Base-by-base conservation (phyloP, 1,140 invertebrate species). In the Drosophila ercepeae region DNA sequence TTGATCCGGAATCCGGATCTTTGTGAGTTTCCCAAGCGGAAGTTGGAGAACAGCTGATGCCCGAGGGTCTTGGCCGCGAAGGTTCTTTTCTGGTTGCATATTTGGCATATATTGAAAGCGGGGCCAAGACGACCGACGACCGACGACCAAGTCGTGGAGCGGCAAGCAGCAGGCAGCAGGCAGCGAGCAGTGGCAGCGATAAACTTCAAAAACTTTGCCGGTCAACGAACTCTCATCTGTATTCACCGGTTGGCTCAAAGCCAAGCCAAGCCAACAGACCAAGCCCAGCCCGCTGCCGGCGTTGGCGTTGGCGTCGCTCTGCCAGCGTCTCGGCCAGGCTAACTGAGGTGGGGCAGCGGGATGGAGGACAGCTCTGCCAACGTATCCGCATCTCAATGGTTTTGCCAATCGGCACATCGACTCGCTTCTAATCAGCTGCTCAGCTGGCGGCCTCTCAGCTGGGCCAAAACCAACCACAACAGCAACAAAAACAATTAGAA, bases 21-120 rank as follows among this genome's bases (percentile, higher is more conserved):
- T n/a, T n/a, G n/a, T n/a, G n/a, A 21, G 21, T 21, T 21, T 21
- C n/a, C 13, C 36, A 13, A 5, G 13, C 36, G n/a, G 13, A 16
- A 39, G 14, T 13, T 25, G n/a, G 18, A 45, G 11, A 36, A 61
- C 29, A 32, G 29, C 29, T 32, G 29, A 32, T 32, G 11, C 29
- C 9, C 27, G 21, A 21, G 21, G 21, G 21, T 2, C 4, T 3
- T 32, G 11, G 29, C 11, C 29, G 4, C 11, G 11, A 39, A 39
- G 14, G 14, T 16, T 7, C 34, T 19, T 81, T 79, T 79, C 79
- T 84, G 70, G 70, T 84, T 84, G 76, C 84, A 89, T 89, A 89
- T 84, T 84, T 81, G 84, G 73, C 79, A 75, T 57, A 78, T 81
- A 32, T 32, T 76, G 83, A 89, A 81, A 77, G 82, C 82, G 73